A percentile compares a stretch with the other conserved stretches of the same genome.
Conservation (phyloP, 1,140 invertebrate species). For the Tribolium castaneum region DNA sequence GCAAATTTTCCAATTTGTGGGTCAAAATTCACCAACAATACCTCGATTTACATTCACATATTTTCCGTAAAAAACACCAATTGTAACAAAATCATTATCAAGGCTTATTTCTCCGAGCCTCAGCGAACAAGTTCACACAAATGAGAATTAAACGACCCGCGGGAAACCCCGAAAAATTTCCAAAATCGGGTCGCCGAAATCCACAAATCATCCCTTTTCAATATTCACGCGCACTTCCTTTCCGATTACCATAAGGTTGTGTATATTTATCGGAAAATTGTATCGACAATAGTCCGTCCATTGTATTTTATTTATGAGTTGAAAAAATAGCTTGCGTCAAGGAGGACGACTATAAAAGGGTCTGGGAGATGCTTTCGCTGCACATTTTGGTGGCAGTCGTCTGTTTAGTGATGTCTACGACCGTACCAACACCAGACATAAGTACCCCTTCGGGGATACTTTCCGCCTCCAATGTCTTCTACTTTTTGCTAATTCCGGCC, state of each 20-base stretch:
- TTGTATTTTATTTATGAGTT: constrained; percentile 24
- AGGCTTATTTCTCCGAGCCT: neutral
- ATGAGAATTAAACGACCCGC: neutral
- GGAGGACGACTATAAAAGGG: neutral
- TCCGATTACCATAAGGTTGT: constrained; percentile 1
- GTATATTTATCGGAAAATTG: neutral
- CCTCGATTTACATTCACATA: too few relatives aligned
- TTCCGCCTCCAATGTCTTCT: constrained; percentile 72
- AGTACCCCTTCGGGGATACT: constrained; percentile 59
- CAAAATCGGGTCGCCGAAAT: neutral
- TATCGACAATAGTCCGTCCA: constrained; percentile 2
- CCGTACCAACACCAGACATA: constrained; percentile 59
- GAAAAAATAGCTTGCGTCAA: constrained; percentile 11
- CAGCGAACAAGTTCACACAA: neutral
- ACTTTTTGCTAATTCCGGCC: constrained; percentile 75
- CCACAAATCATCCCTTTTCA: neutral
- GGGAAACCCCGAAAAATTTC: neutral
- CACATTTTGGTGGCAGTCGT: constrained; percentile 8
- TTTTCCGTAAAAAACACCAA: too few relatives aligned
- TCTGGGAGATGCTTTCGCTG: neutral
- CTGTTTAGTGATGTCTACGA: constrained; percentile 48
- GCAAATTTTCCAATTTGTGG: too few relatives aligned
- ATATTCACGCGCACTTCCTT: neutral
- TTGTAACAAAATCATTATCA: too few relatives aligned
- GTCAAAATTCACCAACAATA: too few relatives aligned